Evolutionary conservation across 1,140 invertebrate genomes (phyloP).

Genomic region (Pteromalus puparum): DNA sequence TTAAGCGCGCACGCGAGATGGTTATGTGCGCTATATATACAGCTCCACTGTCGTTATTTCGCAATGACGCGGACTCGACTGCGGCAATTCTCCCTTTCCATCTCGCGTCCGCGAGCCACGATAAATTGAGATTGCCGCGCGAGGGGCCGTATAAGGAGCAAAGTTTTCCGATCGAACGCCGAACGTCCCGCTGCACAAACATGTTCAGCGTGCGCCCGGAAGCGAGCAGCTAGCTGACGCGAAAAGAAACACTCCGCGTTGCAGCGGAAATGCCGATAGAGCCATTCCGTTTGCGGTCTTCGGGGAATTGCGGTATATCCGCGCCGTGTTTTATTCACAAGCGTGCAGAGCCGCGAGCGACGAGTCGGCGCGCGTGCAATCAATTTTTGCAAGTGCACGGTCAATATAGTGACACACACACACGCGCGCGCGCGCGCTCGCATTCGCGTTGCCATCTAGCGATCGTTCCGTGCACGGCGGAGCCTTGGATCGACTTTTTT

Average conservation of each 20-base stretch:
- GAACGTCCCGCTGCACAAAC: not conserved
- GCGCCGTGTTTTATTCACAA: not conserved
- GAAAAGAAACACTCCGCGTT: not conserved
- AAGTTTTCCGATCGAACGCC: no score
- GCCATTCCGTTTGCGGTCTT: no score
- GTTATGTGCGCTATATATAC: not conserved
- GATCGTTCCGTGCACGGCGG: not conserved
- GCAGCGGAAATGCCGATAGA: not conserved
- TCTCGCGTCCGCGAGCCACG: no score
- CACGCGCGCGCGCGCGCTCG: not conserved
- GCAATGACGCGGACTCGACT: not conserved
- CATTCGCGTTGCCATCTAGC: not conserved
- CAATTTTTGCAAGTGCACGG: conserved; percentile 31
- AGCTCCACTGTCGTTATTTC: not conserved
- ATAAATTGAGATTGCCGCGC: no score
- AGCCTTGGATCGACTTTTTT: not conserved
- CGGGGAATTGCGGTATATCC: not conserved
- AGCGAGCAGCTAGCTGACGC: not conserved
- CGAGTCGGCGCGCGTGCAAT: not conserved
- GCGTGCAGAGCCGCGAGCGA: not conserved
- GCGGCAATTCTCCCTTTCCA: no score
- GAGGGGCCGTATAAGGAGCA: no score
- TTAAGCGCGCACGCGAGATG: not conserved
- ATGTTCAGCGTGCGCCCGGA: not conserved
- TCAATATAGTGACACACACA: conserved; percentile 11